Conservation (phyloP, 1,140 invertebrate genomes). For the Hypothenemus hampei region DNA sequence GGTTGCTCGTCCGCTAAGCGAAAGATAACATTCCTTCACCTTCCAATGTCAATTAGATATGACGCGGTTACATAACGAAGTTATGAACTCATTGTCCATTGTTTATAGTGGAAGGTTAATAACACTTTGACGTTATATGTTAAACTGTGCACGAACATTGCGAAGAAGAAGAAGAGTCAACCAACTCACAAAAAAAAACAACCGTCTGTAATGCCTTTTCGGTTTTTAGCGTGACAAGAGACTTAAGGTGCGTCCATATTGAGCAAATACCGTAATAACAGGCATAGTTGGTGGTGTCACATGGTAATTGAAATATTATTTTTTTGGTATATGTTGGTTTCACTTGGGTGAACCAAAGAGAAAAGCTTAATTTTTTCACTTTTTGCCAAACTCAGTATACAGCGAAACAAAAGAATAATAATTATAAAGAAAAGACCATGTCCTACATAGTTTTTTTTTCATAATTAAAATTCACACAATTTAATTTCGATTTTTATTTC, state of each 20-base stretch:
- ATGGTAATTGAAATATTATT: constrained; percentile 2
- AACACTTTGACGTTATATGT: constrained; percentile 3
- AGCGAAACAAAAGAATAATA: too few species aligned
- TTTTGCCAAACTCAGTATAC: not conserved
- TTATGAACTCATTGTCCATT: constrained; percentile 20
- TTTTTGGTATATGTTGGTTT: not conserved
- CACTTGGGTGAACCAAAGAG: too few species aligned
- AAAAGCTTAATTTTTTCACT: too few species aligned
- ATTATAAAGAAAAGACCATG: too few species aligned
- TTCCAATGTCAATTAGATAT: constrained; percentile 10
- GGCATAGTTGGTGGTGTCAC: constrained; percentile 4
- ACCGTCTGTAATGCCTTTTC: constrained; percentile 7
- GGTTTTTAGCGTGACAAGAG: constrained; percentile 5
- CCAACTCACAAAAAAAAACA: constrained; percentile 11
- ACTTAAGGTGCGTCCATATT: not conserved
- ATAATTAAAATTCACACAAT: too few species aligned
- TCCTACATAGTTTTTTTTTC: too few species aligned
- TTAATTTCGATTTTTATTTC: too few species aligned
- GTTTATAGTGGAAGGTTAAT: constrained; percentile 16
- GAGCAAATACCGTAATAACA: constrained; percentile 1
- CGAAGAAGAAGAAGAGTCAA: too few species aligned
- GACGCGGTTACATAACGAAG: constrained; percentile 11
- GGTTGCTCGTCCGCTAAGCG: too few species aligned
- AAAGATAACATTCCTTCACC: too few species aligned
- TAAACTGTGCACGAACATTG: not conserved